Base-by-base conservation (phyloP, 2,888 invertebrate genomes). In the Pinctada fucata region DNA sequence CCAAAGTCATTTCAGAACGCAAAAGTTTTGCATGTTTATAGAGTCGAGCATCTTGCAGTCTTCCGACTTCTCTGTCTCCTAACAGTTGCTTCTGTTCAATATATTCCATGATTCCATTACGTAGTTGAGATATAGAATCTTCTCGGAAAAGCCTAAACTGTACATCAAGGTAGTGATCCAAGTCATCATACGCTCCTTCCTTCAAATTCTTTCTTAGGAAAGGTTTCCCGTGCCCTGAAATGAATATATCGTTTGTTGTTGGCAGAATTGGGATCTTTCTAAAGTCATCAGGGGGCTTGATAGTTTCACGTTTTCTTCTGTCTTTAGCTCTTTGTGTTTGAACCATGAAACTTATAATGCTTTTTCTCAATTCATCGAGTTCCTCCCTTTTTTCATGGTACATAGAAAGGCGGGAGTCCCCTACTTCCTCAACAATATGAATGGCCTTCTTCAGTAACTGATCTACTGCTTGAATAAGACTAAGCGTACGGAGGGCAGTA, bases 101-200 rank as follows among this genome's bases (percentile, higher is more conserved):
- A 86, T 94, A 95, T 88, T 94, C 93, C 84, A 91, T 90, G 90
- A 96, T 94, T 81, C 95, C 96, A 87, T 95, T 94, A 64, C 96
- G 93, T 50, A 97, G 91, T 0, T 97, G 96, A 31, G 94, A 93
- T 51, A 96, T 94, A 88, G 96, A 96, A 92, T 97, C 97, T 93
- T 97, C 97, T 49, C 96, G 93, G 67, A 97, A 90, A 52, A 97
- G 93, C 47, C 96, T 94, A 88, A 96, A 96, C 87, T 97, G 97
- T 1, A 90, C 93, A 85, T 96, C 95, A 48, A 97, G 93, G 90
- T 97, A 97, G 87, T 96, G 95, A 71, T 95, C 94, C 0, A 95
- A 93, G 88, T 93, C 93, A 0, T 93, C 88, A 90, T 96, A 97
- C 0, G 94, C 93, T 31, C 95, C 96, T 66, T 94, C 91, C 0